These are phyloP conservation scores for Rafetus swinhoei DNA, from an alignment of 2,113 vertebrate genomes.

Conservation along the genomic window DNA sequence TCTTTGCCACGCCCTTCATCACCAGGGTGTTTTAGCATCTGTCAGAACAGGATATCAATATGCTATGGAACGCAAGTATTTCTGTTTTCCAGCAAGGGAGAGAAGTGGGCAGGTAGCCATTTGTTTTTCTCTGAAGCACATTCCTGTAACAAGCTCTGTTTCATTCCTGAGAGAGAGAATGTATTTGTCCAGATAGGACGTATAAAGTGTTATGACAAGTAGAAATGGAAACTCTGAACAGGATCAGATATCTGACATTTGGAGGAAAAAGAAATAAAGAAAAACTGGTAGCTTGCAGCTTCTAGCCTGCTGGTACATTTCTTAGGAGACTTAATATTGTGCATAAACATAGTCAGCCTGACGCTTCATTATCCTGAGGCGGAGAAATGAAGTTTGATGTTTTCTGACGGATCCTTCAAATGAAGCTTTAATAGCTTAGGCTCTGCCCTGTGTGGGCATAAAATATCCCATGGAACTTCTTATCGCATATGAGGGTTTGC, in stretches of 20 bases:
- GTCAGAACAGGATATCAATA: no score
- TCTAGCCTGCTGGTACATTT: not conserved
- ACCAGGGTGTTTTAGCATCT: no score
- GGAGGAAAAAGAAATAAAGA: not conserved
- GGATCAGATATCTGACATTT: not conserved
- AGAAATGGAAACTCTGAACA: not conserved
- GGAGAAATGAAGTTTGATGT: not conserved
- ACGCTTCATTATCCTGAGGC: not conserved
- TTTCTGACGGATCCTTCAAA: not conserved
- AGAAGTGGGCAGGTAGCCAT: not conserved
- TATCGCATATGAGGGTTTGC: not conserved
- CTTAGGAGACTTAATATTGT: not conserved
- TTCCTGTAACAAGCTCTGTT: not conserved
- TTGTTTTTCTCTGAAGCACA: not conserved
- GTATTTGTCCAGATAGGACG: not conserved
- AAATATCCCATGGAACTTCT: not conserved
- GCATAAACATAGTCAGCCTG: not conserved
- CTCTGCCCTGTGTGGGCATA: not conserved
- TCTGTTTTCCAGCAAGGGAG: not conserved
- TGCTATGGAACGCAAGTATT: no score
- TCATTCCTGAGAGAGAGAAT: not conserved
- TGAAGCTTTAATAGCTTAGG: not conserved
- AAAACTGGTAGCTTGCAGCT: not conserved
- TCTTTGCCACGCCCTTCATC: no score
- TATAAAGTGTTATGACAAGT: not conserved